These are phyloP conservation scores for Ptychobarbus kaznakovi DNA, from an alignment of 2,797 vertebrate species.

Conservation along the genomic window DNA sequence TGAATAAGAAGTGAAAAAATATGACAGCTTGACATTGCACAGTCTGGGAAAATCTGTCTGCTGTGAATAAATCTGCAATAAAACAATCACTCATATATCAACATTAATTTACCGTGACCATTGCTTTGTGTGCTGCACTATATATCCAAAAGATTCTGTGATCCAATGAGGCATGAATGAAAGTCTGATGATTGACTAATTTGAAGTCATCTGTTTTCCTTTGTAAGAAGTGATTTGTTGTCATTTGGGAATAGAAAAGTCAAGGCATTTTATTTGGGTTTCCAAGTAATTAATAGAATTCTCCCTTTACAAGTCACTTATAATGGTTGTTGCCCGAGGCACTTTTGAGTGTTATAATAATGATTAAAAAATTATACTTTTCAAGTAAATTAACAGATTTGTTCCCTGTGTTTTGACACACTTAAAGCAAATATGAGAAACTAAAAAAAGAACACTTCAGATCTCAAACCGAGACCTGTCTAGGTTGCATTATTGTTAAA, in stretches of 20 bases:
- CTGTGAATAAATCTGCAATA: conserved; percentile 22
- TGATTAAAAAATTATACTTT: not conserved
- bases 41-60: conserved; percentile 2
- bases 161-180: conserved; percentile 47
- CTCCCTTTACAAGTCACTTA: conserved; percentile 39
- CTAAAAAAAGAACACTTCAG: not conserved
- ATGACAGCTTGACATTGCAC: not conserved
- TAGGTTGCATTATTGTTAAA: not conserved
- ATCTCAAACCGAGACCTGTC: not conserved
- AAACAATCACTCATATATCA: conserved; percentile 29
- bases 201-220: conserved; percentile 62
- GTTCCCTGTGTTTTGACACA: not conserved
- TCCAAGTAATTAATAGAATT: conserved; percentile 50
- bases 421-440: not conserved
- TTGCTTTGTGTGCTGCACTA: conserved; percentile 8
- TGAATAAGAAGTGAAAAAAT: conserved; percentile 1
- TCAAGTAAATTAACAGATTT: not conserved
- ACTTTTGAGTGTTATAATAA: conserved; percentile 7
- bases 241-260: conserved; percentile 56
- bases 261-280: conserved; percentile 58
- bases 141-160: conserved; percentile 20
- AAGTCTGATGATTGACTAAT: conserved; percentile 62
- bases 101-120: conserved; percentile 37
- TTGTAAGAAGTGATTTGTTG: conserved; percentile 29
- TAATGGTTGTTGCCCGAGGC: not conserved